Percentiles rank a stretch among this genome's conserved stretches.
Evolutionary conservation across 2,888 invertebrate genomes (phyloP).

Genomic region (Camptogramma bilineatum): DNA sequence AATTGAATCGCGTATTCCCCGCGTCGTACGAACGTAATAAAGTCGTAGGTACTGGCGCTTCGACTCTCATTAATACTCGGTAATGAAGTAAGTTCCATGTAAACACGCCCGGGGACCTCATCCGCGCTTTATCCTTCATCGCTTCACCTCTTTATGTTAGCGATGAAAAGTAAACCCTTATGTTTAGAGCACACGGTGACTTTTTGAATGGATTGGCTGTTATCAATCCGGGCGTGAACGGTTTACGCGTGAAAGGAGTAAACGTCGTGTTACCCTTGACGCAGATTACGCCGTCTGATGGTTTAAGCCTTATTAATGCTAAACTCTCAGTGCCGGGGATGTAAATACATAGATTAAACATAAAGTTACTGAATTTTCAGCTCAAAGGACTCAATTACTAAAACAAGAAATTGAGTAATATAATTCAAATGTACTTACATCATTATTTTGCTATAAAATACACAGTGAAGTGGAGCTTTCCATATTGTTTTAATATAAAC

Average conservation of each 20-base stretch:
- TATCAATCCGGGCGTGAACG: constrained; percentile 61
- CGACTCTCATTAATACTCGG: constrained; percentile 74
- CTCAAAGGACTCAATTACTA: background rate
- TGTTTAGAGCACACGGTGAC: constrained; percentile 48
- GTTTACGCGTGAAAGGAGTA: constrained; percentile 69
- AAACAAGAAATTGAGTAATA: background rate
- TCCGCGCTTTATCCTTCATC: constrained; percentile 71
- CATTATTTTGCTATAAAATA: background rate
- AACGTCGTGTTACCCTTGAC: constrained; percentile 63
- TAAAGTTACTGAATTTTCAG: background rate
- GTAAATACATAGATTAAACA: constrained; percentile 42
- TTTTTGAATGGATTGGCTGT: constrained; percentile 46
- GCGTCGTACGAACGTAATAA: constrained; percentile 55
- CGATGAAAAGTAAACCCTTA: constrained; percentile 66
- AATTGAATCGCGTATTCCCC: constrained; percentile 59
- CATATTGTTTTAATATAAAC: background rate
- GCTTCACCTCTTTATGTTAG: constrained; percentile 53
- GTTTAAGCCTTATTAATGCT: constrained; percentile 68
- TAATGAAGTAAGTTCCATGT: constrained; percentile 82
- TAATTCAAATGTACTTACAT: background rate
- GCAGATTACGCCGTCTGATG: constrained; percentile 69
- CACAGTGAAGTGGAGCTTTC: background rate
- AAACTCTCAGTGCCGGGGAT: constrained; percentile 48
- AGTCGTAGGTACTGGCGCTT: constrained; percentile 62
- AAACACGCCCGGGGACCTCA: constrained; percentile 75